Base-by-base conservation (phyloP, 2,888 invertebrate genomes). In the Mesochorus sp. region DNA sequence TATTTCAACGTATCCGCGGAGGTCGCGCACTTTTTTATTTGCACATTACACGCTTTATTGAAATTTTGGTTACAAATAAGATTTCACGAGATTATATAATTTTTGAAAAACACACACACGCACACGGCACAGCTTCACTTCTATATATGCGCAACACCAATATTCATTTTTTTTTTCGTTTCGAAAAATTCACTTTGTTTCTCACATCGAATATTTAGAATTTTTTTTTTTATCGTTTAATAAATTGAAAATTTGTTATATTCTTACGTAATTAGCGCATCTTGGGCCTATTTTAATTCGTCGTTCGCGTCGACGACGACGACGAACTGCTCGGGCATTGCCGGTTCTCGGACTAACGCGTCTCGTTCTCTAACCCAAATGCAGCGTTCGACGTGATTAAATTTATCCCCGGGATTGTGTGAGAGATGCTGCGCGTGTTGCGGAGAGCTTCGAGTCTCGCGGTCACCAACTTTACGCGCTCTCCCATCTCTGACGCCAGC, bases 311-410 rank as follows among this genome's bases (percentile, higher is more conserved):
- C 57, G 71, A 51, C 59, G 51, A 70, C 57, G 47, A 62, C 64
- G 59, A 71, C 49, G 19, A 51, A 68, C 49, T 68, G 71, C 34
- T 68, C 71, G 37, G 53, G 79, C 64, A 73, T 80, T 70, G 73
- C 78, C 70, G 73, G 62, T 57, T 75, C 62, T 79, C 55, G 51
- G 51, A 76, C 85, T 83, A 76, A 86, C 83, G 83, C 81, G 34
- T 34, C 47, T 47, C 59, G 79, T 79, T 83, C 81, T 82, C 83
- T 85, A 87, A 85, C 84, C 81, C 85, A 82, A 87, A 85, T 85
- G 80, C 83, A 82, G 83, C 80, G 73, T 78, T 79, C 78, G 80
- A 71, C 66, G 72, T 44, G 79, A 84, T 84, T 84, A 86, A 86
- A 86, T 85, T 82, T 83, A 83, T 84, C 84, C 79, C 79, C 79